Evolutionary conservation across 2,888 invertebrate species (phyloP).

Genomic region (Strigamia maritima): DNA sequence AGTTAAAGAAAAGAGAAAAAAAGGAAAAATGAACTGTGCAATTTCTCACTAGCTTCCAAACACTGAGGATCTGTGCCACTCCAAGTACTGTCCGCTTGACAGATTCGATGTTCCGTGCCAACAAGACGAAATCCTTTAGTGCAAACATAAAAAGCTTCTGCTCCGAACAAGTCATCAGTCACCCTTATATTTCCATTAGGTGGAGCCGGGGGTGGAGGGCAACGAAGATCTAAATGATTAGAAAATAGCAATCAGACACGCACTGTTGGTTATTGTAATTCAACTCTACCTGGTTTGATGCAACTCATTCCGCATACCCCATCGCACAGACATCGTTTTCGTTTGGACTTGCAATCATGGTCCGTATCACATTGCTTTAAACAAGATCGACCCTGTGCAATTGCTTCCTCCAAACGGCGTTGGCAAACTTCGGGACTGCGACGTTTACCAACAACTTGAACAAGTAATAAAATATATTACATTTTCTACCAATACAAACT

Average conservation of each 20-base stretch:
- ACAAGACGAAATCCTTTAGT: conserved; percentile 84
- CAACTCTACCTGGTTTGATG: conserved; percentile 83
- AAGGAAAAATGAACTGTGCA: not conserved
- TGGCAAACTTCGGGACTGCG: conserved; percentile 44
- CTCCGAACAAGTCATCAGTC: conserved; percentile 75
- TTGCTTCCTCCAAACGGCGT: conserved; percentile 45
- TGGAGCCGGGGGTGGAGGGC: conserved; percentile 32
- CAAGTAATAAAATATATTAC: not conserved
- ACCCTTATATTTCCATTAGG: conserved; percentile 72
- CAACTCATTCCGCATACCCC: conserved; percentile 94
- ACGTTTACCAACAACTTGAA: conserved; percentile 28
- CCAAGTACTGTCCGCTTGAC: conserved; percentile 41
- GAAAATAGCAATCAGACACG: not conserved
- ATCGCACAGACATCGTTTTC: conserved; percentile 95
- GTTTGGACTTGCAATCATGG: conserved; percentile 93
- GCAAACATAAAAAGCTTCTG: conserved; percentile 79
- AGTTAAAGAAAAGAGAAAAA: not conserved
- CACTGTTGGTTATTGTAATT: not conserved
- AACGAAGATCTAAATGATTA: conserved; percentile 32
- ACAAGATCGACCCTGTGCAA: conserved; percentile 65
- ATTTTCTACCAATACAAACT: no score
- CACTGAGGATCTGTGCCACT: conserved; percentile 39
- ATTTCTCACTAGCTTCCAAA: conserved; percentile 40
- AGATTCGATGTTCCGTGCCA: conserved; percentile 74
- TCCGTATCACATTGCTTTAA: conserved; percentile 88